Evolutionary conservation across 2,888 invertebrate species (phyloP), one percentile per base, ranked within the genome.

Genomic region (Hoplodrina ambigua): DNA sequence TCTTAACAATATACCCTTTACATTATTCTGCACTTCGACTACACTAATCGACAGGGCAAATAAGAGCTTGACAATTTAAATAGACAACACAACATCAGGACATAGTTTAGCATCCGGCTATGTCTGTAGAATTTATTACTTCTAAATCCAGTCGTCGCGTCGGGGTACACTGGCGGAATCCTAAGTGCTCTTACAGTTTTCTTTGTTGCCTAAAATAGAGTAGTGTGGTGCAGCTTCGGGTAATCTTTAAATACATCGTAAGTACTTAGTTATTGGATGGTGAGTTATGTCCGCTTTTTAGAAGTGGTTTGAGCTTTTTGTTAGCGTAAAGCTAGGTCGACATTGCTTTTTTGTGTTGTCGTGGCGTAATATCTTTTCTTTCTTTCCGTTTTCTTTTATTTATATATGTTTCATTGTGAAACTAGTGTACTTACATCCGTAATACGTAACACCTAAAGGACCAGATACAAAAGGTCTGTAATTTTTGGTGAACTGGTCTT

Each of bases 171-270:
- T 74, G 70, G 77, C 77, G 67, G 84, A 82, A 84, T 83, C 66
- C 46, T 82, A 77, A 84, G 82, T 81, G 73, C 66, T 84, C 66
- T 69, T 56, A 77, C 56, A 74, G 69, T 64, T 85, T 84, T 79
- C 85, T 85, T 85, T 85, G 85, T 82, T 69, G 61, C 76, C 74
- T 50, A 69, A 84, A 85, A 85, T 85, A 85, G 82, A 72, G 56
- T 10, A 57, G 57, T 74, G 66, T 70, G 64, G 71, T 49, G 15
- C 70, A 30, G 74, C 70, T 72, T 65, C 20, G 72, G 69, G 60
- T 67, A 68, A 64, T 63, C 72, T 83, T 69, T 70, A 83, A 82
- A 83, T 75, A 83, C 25, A 69, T 60, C 49, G 68, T 46, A 17
- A 46, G 46, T 66, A 70, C 68, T 72, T 71, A 64, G 53, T 58